Evolutionary conservation across 2,888 invertebrate species (phyloP).

Genomic region (Drosophila affinis): DNA sequence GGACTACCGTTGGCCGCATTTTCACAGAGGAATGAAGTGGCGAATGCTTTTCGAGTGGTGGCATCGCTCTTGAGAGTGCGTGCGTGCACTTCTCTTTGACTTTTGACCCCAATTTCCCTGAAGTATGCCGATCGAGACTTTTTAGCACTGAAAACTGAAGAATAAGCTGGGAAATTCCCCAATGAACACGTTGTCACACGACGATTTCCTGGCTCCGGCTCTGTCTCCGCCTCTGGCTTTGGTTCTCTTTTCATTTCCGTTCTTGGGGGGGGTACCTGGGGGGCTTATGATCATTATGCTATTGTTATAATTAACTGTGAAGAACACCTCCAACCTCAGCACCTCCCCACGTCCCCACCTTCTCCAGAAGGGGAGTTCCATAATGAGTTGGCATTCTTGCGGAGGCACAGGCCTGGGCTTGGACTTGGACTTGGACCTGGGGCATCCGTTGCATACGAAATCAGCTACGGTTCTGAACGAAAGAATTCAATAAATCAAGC

Average conservation of each 20-base stretch:
- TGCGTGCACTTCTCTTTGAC: conserved; percentile 30
- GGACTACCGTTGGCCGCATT: conserved; percentile 65
- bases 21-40: conserved; percentile 16
- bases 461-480: conserved; percentile 46
- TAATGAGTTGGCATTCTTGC: conserved; percentile 75
- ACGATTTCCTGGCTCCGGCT: conserved; percentile 38
- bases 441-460: conserved; percentile 68
- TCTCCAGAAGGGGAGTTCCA: conserved; percentile 20
- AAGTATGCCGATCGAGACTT: conserved; percentile 56
- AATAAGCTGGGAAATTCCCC: conserved; percentile 62
- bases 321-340: conserved; percentile 25
- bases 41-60: conserved; percentile 19
- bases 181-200: conserved; percentile 53
- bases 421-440: conserved; percentile 27
- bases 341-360: no score
- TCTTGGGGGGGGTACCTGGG: conserved; percentile 14
- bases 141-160: conserved; percentile 45
- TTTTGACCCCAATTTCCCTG: conserved; percentile 43
- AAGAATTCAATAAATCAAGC: conserved; percentile 72
- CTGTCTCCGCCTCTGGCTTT: conserved; percentile 27
- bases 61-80: not conserved
- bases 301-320: conserved; percentile 75
- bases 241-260: conserved; percentile 62
- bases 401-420: conserved; percentile 17
- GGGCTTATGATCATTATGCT: conserved; percentile 48